phyloP scores from a whole-genome alignment of 2,888 invertebrate genomes.

The Heliconius aoede region DNA sequence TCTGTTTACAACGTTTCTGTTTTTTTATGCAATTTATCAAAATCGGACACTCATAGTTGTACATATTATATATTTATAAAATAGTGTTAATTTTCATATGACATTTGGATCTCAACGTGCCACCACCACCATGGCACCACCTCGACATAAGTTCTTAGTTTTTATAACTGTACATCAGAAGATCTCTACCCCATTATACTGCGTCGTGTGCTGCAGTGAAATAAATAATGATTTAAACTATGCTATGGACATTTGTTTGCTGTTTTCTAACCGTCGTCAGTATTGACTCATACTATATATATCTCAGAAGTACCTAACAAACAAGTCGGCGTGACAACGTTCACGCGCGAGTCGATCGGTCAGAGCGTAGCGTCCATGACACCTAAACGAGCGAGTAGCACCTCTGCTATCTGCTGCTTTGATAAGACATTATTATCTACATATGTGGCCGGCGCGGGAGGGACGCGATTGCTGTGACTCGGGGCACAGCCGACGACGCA shows the following conservation, averaged over 20 bases:
- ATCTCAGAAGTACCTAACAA: constrained; percentile 63
- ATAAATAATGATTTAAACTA: constrained; percentile 7
- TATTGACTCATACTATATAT: constrained; percentile 66
- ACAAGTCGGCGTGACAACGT: constrained; percentile 66
- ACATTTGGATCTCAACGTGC: not conserved
- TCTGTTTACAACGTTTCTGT: constrained; percentile 72
- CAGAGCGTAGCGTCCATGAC: constrained; percentile 74
- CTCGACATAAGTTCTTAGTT: not conserved
- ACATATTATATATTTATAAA: not conserved
- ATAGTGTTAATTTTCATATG: not conserved
- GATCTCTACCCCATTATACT: not conserved
- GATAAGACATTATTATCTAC: constrained; percentile 76
- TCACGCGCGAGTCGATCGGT: constrained; percentile 64
- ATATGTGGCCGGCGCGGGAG: constrained; percentile 72
- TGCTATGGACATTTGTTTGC: constrained; percentile 37
- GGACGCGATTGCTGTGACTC: constrained; percentile 58
- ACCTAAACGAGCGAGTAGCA: constrained; percentile 79
- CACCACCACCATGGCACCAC: not conserved
- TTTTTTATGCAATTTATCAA: constrained; percentile 54
- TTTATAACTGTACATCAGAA: not conserved
- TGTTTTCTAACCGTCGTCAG: constrained; percentile 56
- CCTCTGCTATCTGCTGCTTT: constrained; percentile 81
- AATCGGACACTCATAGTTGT: not conserved
- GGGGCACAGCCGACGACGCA: constrained; percentile 62
- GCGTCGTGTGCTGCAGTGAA: not conserved